phyloP scores from a whole-genome alignment of 2,797 vertebrate genomes.

The Amphiprion clarkii region DNA sequence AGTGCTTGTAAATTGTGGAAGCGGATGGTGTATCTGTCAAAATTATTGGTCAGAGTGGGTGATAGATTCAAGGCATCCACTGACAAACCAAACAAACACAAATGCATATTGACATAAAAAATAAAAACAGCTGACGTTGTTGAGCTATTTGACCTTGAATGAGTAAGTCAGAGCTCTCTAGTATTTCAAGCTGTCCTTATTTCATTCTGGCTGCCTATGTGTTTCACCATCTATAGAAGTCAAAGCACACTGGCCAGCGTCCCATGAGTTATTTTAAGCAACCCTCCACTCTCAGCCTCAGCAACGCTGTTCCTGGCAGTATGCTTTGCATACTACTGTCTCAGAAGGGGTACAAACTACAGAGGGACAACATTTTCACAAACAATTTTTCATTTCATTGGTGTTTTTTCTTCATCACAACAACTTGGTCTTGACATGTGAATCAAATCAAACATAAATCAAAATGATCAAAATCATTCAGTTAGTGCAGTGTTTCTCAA shows the following conservation, averaged over 20 bases:
- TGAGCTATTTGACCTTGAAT: constrained; percentile 94
- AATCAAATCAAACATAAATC: constrained; percentile 8
- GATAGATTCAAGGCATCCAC: constrained; percentile 22
- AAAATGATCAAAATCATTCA: background rate
- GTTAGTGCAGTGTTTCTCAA: background rate
- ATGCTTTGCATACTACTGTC: constrained; percentile 84
- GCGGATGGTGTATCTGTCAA: constrained; percentile 28
- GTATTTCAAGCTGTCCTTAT: constrained; percentile 92
- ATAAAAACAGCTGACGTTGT: constrained; percentile 87
- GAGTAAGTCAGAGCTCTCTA: constrained; percentile 87
- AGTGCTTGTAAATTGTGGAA: constrained; percentile 41
- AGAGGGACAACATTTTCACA: constrained; percentile 9
- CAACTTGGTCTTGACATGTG: background rate
- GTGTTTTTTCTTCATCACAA: background rate
- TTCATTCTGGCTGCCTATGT: constrained; percentile 89
- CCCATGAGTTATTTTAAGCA: constrained; percentile 94
- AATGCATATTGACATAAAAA: constrained; percentile 61
- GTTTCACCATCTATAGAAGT: constrained; percentile 99
- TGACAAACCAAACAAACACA: constrained; percentile 21
- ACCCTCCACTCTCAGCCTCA: constrained; percentile 72
- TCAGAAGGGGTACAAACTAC: constrained; percentile 71
- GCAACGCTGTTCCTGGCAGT: constrained; percentile 74
- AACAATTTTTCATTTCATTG: background rate
- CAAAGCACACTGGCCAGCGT: constrained; percentile 87
- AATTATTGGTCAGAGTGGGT: constrained; percentile 36